Percentiles rank a stretch among this genome's conserved stretches.
These are phyloP conservation scores for Bubo blakistoni DNA, from an alignment of 2,113 vertebrate species.

Conservation along the genomic window DNA sequence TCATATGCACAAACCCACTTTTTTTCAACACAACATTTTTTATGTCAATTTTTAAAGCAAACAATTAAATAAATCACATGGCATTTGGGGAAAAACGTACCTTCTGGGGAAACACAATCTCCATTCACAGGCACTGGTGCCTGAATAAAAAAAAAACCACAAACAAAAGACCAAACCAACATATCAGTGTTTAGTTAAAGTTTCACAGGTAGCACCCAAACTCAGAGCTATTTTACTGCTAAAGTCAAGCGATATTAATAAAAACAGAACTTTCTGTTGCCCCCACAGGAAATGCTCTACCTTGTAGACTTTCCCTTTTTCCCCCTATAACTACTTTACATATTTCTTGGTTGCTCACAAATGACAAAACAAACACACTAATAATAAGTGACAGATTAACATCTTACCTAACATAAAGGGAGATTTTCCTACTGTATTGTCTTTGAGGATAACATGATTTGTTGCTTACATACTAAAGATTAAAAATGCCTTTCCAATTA, in stretches of 20 bases:
- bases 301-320: neutral
- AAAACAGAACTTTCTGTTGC: neutral
- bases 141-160: conserved; percentile 60
- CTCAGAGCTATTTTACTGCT: neutral
- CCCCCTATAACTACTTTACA: neutral
- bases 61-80: neutral
- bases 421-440: neutral
- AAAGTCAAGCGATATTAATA: neutral
- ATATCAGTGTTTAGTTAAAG: neutral
- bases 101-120: conserved; percentile 70
- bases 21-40: neutral
- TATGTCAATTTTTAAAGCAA: neutral
- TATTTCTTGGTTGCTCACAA: neutral
- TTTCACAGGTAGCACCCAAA: neutral
- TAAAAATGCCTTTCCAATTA: neutral
- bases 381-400: neutral
- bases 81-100: conserved; percentile 62
- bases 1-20: neutral
- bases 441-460: neutral
- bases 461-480: neutral
- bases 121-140: conserved; percentile 60
- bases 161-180: neutral
- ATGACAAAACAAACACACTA: neutral
- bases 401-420: neutral
- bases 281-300: neutral